These are phyloP conservation scores for Smittia aterrima DNA, from an alignment of 2,888 invertebrate genomes.

Conservation along the genomic window DNA sequence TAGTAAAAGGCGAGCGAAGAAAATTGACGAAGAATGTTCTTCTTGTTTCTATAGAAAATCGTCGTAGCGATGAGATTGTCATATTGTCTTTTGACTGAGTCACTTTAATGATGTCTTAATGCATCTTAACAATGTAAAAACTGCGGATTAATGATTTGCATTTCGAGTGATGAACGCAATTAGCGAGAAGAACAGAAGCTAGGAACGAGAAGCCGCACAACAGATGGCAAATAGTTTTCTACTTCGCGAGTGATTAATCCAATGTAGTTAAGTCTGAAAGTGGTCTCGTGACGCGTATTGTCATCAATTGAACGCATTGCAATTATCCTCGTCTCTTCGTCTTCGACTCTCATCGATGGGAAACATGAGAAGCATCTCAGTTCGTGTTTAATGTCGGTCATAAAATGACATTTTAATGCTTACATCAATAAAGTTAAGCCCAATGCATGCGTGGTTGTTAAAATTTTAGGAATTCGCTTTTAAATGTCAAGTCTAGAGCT, in stretches of 20 bases:
- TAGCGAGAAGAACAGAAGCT: neutral
- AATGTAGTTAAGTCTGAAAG: neutral
- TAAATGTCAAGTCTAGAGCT: neutral
- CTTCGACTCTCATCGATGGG: neutral
- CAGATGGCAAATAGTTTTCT: conserved; percentile 24
- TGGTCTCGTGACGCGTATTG: neutral
- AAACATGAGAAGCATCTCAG: neutral
- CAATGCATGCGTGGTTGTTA: neutral
- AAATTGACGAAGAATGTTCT: no score
- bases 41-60: no score
- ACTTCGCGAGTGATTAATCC: conserved; percentile 16
- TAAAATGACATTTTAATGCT: conserved; percentile 20
- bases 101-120: neutral
- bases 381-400: conserved; percentile 1
- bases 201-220: neutral
- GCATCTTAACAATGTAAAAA: neutral
- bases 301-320: neutral
- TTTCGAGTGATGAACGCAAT: conserved; percentile 1
- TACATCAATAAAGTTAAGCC: neutral
- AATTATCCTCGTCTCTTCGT: conserved; percentile 15
- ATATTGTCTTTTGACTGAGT: no score
- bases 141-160: neutral
- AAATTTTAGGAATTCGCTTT: neutral
- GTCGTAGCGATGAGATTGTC: no score
- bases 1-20: no score